Conservation (phyloP, 2,113 vertebrate genomes). For the Papio anubis region DNA sequence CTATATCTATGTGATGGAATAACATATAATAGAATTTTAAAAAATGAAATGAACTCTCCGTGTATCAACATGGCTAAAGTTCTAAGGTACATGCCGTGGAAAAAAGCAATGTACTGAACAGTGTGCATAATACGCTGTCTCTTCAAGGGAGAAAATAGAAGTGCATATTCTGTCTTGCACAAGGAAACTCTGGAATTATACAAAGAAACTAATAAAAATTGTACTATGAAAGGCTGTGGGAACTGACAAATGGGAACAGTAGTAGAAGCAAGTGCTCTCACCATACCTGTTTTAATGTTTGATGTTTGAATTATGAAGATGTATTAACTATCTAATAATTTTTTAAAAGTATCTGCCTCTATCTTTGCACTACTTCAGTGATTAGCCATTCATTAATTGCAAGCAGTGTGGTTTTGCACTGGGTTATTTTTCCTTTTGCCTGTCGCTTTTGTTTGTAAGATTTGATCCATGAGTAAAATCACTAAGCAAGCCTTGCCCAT, state of each 20-base stretch:
- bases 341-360: not conserved
- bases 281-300: not conserved
- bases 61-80: not conserved
- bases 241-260: not conserved
- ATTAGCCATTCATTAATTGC: not conserved
- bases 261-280: not conserved
- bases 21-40: not conserved
- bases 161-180: not conserved
- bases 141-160: not conserved
- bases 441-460: not conserved
- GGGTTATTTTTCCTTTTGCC: not conserved
- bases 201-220: not conserved
- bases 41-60: not conserved
- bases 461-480: not conserved
- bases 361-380: not conserved
- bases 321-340: not conserved
- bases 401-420: not conserved
- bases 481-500: not conserved
- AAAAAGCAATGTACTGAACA: not conserved
- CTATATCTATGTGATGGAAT: not conserved
- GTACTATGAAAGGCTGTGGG: not conserved
- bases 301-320: conserved; percentile 17
- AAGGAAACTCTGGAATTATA: not conserved
- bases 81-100: not conserved
- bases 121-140: not conserved